Base-by-base conservation (phyloP, 2,113 vertebrate genomes). In the Notiomystis cincta region DNA sequence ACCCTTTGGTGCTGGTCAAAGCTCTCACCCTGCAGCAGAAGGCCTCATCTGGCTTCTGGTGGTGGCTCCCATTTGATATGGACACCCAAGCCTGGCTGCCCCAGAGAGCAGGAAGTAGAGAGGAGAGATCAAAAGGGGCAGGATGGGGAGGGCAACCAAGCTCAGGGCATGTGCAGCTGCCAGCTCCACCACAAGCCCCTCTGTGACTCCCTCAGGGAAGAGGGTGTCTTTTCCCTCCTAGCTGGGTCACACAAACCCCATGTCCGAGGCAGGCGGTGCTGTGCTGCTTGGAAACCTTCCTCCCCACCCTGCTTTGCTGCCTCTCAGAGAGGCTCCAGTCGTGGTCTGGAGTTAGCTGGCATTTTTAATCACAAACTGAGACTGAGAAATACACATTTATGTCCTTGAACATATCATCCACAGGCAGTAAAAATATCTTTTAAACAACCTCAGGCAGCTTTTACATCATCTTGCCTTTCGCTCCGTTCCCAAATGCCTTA, bases 401-500 rank as follows among this genome's bases (percentile, higher is more conserved):
- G 37, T 42, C 61, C 73, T 93, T 85, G 70, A 84, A 38, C 6
- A 9, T 53, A 84, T 83, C n/a, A 42, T 70, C 40, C 7, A 4
- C 44, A 71, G 31, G 48, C 44, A 89, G 84, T 48, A 69, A 84
- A 95, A 67, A 27, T 13, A 42, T 42, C n/a, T 88, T 88, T 91
- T 76, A 66, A 89, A 85, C 58, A 82, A 76, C 58, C 84, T 76
- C 35, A 86, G 82, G 33, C 82, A 87, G 75, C 38, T 87, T 90
- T 80, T 77, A 73, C 19, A 93, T 80, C 57, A 31, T 70, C 33
- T 61, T 85, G 75, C 87, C 62, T 89, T 87, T 87, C 0, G 0
- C 53, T 87, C 23, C 9, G 10, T 50, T 93, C 82, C 75, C 92
- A 86, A 91, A 61, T 12, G 76, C 70, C 71, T 82, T 80, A 78